A percentile compares a stretch with the other conserved stretches of the same genome.
phyloP scores from a whole-genome alignment of 2,888 invertebrate genomes.

The Leptopterna dolabrata region DNA sequence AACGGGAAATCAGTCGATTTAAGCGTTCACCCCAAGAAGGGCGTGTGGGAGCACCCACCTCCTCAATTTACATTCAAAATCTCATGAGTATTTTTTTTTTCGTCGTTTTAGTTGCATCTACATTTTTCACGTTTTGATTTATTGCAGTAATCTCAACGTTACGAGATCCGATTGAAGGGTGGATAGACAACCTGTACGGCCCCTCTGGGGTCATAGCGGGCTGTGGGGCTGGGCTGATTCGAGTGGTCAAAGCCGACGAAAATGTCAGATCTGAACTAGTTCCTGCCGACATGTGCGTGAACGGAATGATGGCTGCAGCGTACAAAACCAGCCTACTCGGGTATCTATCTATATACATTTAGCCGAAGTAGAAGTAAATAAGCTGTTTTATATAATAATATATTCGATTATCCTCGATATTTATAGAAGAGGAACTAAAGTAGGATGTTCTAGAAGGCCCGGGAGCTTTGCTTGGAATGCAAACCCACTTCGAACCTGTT shows the following conservation, averaged over 20 bases:
- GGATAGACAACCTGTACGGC: conserved; percentile 73
- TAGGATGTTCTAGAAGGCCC: too few species aligned
- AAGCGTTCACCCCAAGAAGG: too few species aligned
- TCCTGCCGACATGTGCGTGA: conserved; percentile 71
- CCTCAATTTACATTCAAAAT: too few species aligned
- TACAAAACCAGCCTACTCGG: conserved; percentile 47
- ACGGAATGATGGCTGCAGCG: conserved; percentile 67
- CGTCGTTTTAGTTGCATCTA: too few species aligned
- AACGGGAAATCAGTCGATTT: too few species aligned
- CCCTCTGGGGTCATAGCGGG: conserved; percentile 68
- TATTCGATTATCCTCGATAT: neutral
- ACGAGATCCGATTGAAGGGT: conserved; percentile 68
- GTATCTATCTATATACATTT: neutral
- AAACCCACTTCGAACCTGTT: too few species aligned
- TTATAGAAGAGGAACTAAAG: too few species aligned
- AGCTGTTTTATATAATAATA: neutral
- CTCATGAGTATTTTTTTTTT: too few species aligned
- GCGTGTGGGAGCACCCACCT: too few species aligned
- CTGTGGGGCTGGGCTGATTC: conserved; percentile 69
- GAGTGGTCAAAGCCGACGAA: conserved; percentile 69
- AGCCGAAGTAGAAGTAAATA: too few species aligned
- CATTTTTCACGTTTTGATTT: too few species aligned
- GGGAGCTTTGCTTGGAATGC: neutral
- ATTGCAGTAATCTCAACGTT: conserved; percentile 64
- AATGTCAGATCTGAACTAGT: conserved; percentile 70